Conservation (phyloP, 2,888 invertebrate genomes). For the Chaitophorus viminalis region DNA sequence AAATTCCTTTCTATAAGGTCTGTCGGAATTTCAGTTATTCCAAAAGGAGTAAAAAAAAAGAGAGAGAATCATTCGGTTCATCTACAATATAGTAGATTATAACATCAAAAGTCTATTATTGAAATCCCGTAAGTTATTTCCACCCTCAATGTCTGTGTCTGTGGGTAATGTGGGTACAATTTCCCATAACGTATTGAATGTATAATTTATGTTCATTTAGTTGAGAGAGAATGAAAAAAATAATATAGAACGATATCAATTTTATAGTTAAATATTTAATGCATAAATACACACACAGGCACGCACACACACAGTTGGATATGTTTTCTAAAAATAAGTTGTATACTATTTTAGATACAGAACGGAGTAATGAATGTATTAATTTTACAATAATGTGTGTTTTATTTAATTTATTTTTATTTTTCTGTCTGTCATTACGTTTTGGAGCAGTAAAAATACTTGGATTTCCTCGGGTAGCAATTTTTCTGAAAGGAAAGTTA, state of each 20-base stretch:
- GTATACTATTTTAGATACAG: too few relatives aligned
- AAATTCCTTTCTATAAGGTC: slow-evolving; percentile 25
- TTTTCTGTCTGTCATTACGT: too few relatives aligned
- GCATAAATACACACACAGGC: neutral
- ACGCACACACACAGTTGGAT: neutral
- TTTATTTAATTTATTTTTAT: too few relatives aligned
- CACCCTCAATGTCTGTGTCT: neutral
- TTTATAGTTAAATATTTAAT: slow-evolving; percentile 1
- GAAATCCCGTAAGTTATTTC: slow-evolving; percentile 46
- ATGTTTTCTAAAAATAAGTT: too few relatives aligned
- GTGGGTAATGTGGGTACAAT: neutral
- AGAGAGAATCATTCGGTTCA: slow-evolving; percentile 10
- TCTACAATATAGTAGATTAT: too few relatives aligned
- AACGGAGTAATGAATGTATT: too few relatives aligned
- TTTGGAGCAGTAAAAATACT: too few relatives aligned
- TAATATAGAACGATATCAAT: neutral
- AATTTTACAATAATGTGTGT: too few relatives aligned
- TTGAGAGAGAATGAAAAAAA: neutral
- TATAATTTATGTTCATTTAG: slow-evolving; percentile 23
- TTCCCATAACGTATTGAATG: neutral
- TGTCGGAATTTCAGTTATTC: slow-evolving; percentile 45
- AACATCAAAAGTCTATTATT: slow-evolving; percentile 47
- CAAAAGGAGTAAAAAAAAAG: neutral
- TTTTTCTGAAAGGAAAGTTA: too few relatives aligned
- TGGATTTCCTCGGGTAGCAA: too few relatives aligned